phyloP scores from a whole-genome alignment of 2,888 invertebrate species.

The Ophraella communa region DNA sequence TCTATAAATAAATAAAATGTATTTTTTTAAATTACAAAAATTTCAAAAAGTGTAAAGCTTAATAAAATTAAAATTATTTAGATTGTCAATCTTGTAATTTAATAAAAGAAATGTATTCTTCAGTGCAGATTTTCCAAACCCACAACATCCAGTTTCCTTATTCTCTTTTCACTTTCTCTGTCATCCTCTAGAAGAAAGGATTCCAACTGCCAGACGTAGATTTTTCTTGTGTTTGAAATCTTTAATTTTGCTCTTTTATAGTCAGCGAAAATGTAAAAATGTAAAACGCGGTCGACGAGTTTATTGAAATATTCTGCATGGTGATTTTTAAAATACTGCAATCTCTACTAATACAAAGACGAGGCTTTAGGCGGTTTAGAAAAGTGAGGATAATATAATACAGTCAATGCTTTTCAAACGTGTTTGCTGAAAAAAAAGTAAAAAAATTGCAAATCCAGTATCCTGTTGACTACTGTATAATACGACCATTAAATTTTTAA shows the following conservation, averaged over 20 bases:
- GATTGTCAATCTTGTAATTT: too few species aligned
- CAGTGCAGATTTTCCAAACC: conserved; percentile 4
- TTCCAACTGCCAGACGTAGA: conserved; percentile 29
- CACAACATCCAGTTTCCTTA: conserved; percentile 17
- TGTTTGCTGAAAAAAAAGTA: neutral
- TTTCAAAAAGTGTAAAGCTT: too few species aligned
- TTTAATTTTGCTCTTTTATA: conserved; percentile 30
- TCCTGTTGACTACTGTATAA: too few species aligned
- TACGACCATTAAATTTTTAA: too few species aligned
- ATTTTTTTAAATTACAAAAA: too few species aligned
- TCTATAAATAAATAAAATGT: too few species aligned
- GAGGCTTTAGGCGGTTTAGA: neutral
- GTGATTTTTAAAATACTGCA: neutral
- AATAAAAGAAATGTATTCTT: neutral
- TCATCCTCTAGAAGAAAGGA: conserved; percentile 30
- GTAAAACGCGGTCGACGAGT: conserved; percentile 14
- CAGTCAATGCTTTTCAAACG: neutral
- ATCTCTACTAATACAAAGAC: neutral
- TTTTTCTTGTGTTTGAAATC: conserved; percentile 30
- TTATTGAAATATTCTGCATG: conserved; percentile 22
- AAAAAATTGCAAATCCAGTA: too few species aligned
- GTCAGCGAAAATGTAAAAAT: conserved; percentile 22
- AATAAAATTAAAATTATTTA: neutral
- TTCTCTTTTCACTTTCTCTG: conserved; percentile 44
- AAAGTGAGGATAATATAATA: neutral